These are phyloP conservation scores for Pteronotus mesoamericanus DNA, from an alignment of 2,797 vertebrate species.

Conservation along the genomic window DNA sequence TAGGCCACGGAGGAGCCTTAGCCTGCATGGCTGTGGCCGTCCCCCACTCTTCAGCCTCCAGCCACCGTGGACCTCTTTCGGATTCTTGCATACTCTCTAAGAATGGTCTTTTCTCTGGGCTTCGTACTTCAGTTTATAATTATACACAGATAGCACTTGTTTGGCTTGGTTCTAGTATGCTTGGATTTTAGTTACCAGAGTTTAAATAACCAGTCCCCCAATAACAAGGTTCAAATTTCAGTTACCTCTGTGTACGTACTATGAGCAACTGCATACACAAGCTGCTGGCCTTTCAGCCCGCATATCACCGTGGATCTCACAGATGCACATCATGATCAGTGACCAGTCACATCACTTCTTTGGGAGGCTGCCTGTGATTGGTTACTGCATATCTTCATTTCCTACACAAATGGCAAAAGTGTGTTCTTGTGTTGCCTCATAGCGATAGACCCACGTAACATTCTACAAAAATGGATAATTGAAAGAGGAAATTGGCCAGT, in stretches of 20 bases:
- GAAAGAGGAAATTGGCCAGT: neutral
- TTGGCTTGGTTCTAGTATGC: neutral
- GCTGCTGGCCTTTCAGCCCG: neutral
- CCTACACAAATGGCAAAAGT: neutral
- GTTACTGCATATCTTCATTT: neutral
- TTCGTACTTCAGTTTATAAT: neutral
- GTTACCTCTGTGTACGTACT: neutral
- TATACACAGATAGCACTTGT: neutral
- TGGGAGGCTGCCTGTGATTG: neutral
- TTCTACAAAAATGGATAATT: neutral
- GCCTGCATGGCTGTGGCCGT: neutral
- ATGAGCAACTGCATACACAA: neutral
- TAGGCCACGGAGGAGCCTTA: neutral
- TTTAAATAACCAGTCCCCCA: neutral
- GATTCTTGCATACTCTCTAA: neutral
- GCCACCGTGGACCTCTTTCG: neutral
- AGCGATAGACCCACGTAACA: neutral
- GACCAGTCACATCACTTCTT: neutral
- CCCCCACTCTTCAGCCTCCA: neutral
- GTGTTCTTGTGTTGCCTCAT: neutral
- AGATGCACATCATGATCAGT: neutral
- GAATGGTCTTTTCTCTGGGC: neutral
- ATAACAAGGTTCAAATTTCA: neutral
- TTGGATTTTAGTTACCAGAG: neutral
- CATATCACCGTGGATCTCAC: neutral